Evolutionary conservation across 2,888 invertebrate species (phyloP).

Genomic region (Dasypogon diadema): DNA sequence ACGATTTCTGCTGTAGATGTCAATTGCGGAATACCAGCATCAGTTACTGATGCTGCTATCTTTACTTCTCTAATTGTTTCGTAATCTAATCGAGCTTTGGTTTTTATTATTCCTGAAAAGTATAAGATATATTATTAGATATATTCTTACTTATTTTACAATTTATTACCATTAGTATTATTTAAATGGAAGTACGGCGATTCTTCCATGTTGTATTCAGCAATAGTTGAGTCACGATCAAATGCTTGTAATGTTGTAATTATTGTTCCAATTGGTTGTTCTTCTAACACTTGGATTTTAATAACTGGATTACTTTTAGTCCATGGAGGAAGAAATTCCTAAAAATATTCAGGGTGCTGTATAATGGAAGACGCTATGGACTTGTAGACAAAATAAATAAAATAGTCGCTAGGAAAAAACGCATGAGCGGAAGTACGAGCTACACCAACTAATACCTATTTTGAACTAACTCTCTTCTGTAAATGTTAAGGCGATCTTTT

Average conservation of each 20-base stretch:
- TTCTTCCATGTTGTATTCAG: constrained; percentile 75
- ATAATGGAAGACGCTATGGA: too few species aligned
- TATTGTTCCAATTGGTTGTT: constrained; percentile 83
- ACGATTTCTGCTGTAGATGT: constrained; percentile 82
- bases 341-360: too few species aligned
- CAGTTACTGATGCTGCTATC: constrained; percentile 85
- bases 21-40: constrained; percentile 87
- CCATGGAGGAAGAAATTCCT: constrained; percentile 83
- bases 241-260: constrained; percentile 82
- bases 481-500: too few species aligned
- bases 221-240: constrained; percentile 86
- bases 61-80: constrained; percentile 81
- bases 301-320: constrained; percentile 75
- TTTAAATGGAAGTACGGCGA: constrained; percentile 85
- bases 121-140: too few species aligned
- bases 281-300: constrained; percentile 80
- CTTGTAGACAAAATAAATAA: constrained; percentile 48
- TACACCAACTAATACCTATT: too few species aligned
- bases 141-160: too few species aligned
- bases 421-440: too few species aligned
- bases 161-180: constrained; percentile 80
- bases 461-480: too few species aligned
- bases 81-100: constrained; percentile 84
- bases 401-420: background rate
- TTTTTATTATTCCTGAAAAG: constrained; percentile 78